Conservation (phyloP, 2,113 vertebrate species). For the Bubalus kerabau region DNA sequence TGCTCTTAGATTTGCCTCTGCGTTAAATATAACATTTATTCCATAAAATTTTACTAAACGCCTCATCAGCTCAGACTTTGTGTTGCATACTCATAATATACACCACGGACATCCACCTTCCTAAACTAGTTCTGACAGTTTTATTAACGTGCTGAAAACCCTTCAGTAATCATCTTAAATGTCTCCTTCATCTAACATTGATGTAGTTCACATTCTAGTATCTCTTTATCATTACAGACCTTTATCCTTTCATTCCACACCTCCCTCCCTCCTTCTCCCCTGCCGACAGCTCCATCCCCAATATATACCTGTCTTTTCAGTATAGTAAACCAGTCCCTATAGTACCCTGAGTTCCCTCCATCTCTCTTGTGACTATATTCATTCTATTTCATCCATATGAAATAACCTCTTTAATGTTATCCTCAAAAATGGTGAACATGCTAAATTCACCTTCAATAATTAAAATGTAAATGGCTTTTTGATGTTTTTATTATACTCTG, state of each 20-base stretch:
- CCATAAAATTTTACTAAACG: not conserved
- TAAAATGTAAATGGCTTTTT: not conserved
- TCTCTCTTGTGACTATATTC: not conserved
- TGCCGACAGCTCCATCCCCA: too few relatives aligned
- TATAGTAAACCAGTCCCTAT: not conserved
- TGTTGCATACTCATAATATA: not conserved
- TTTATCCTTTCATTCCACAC: not conserved
- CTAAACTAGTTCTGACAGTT: not conserved
- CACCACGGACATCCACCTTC: not conserved
- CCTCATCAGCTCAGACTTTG: rapidly evolving
- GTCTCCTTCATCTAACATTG: not conserved
- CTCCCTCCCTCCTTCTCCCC: not conserved
- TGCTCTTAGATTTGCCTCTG: not conserved
- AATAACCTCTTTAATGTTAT: not conserved
- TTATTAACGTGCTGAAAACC: not conserved
- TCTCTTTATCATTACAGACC: not conserved
- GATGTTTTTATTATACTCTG: constrained; percentile 1
- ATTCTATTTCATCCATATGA: not conserved
- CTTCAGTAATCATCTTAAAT: not conserved
- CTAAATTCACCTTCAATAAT: constrained; percentile 18
- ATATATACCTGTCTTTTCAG: not conserved
- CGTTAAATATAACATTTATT: not conserved
- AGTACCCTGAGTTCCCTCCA: not conserved
- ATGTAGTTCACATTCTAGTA: not conserved
- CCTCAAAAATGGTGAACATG: not conserved